Base-by-base conservation (phyloP, 2,113 vertebrate species). In the Apus apus region DNA sequence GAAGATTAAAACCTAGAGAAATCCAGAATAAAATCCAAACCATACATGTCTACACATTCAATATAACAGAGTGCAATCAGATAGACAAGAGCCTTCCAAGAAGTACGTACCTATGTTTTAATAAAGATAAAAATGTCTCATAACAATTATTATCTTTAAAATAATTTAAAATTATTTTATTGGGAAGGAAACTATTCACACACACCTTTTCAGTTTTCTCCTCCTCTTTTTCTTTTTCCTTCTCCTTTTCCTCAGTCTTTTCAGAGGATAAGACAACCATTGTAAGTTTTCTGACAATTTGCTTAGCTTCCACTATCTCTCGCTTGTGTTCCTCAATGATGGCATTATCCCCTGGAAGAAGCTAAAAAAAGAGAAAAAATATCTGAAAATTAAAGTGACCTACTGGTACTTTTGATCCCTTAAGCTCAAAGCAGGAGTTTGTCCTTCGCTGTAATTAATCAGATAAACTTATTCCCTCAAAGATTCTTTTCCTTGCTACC, bases 221-320 rank as follows among this genome's bases (percentile, higher is more conserved):
- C 68, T 99, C 98, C 40, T 99, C 99, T 78, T 99, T 99, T 72
- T 99, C 98, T 72, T 98, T 99, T 56, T 99, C 99, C 75, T 98
- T 99, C 56, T 99, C 99, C 93, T 98, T 98, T 48, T 99, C 99
- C 20, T 99, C 99, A 18, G 97, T 95, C 97, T 99, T 99, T 92
- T 99, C 99, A 23, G 99, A 99, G 75, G 99, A 99, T 40, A 99
- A 97, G 46, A 99, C 98, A 2, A 99, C 99, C 99, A 99, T 99
- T 5, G 99, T 99, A 93, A 99, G 98, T 96, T 99, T 99, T 93
- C 99, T 98, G 56, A 99, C 99, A 75, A 99, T 98, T 95, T 99
- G 99, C 94, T 99, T 99, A 50, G 99, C 99, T 98, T 99, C 99
- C 18, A 98, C 96, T 95, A 99, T 98, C 93, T 99, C 99, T 65